These are phyloP conservation scores for Cyanistes caeruleus DNA, from an alignment of 2,113 vertebrate species.

Conservation along the genomic window DNA sequence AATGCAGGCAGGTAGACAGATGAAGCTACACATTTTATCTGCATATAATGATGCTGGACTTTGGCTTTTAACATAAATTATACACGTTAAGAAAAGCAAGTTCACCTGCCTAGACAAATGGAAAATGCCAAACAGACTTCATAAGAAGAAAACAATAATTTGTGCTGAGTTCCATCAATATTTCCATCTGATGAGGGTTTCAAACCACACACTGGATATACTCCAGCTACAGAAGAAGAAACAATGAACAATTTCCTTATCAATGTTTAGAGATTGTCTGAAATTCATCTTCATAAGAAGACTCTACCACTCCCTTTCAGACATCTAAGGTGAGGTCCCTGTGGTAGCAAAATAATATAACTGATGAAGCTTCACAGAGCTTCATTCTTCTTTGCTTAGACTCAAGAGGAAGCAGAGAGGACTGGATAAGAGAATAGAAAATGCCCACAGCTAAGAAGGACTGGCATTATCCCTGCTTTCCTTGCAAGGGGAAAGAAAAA, in stretches of 20 bases:
- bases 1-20: background rate
- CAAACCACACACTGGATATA: background rate
- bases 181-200: background rate
- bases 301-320: background rate
- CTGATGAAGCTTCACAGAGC: background rate
- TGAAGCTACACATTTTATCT: background rate
- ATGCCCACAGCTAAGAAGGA: background rate
- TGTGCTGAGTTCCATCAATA: background rate
- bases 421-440: background rate
- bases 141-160: background rate
- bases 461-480: background rate
- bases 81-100: background rate
- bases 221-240: background rate
- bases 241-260: background rate
- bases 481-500: background rate
- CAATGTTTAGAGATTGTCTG: background rate
- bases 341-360: background rate
- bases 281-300: background rate
- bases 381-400: background rate
- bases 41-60: background rate
- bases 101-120: background rate
- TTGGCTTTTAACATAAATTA: background rate
- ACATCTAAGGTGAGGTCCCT: background rate
- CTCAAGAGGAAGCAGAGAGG: background rate
- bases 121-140: background rate